phyloP scores from a whole-genome alignment of 2,113 vertebrate species.

The Microtus oregoni region DNA sequence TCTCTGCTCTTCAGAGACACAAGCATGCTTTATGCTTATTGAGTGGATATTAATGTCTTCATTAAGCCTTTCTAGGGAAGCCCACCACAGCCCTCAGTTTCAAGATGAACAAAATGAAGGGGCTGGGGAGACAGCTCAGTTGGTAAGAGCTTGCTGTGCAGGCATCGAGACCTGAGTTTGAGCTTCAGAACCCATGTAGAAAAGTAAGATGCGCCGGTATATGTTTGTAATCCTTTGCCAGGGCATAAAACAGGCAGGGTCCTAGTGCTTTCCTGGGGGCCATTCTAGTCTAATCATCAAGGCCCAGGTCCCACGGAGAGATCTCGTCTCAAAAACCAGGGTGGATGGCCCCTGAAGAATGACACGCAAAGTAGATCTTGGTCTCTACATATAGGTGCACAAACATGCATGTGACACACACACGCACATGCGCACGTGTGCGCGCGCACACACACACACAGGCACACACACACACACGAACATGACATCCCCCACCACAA shows the following conservation, averaged over 20 bases:
- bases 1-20: slow-evolving; percentile 76
- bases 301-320: neutral
- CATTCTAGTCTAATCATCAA: neutral
- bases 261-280: neutral
- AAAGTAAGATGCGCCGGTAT: neutral
- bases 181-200: neutral
- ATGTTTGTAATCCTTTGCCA: neutral
- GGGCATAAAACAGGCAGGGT: neutral
- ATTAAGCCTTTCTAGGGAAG: slow-evolving; percentile 80
- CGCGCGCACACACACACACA: neutral
- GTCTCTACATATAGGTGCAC: neutral
- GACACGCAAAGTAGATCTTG: neutral
- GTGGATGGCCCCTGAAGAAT: neutral
- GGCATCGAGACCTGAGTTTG: neutral
- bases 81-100: slow-evolving; percentile 66
- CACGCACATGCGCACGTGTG: no score
- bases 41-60: slow-evolving; percentile 82
- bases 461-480: neutral
- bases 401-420: neutral
- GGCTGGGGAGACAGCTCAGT: neutral
- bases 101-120: neutral
- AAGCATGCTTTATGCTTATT: slow-evolving; percentile 70
- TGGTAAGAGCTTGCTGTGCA: no score
- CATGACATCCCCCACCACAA: neutral
- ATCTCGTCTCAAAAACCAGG: neutral